A percentile compares a stretch with the other conserved stretches of the same genome.
phyloP scores from a whole-genome alignment of 92 coral and sea anemone species.

The Meandrina meandrites region DNA sequence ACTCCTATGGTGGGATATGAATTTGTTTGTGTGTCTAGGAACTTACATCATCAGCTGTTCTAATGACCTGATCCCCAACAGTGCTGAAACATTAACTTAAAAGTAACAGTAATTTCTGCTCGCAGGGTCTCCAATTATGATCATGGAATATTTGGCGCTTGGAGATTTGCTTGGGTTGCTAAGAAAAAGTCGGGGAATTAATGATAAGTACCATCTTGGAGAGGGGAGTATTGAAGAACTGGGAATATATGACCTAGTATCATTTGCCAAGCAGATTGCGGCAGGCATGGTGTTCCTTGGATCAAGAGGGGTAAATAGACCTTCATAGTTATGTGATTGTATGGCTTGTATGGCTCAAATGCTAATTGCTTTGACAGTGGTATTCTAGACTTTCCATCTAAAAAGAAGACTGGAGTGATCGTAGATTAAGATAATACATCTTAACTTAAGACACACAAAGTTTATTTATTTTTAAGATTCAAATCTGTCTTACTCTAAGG shows the following conservation, averaged over 20 bases:
- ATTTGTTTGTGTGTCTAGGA: too few species aligned
- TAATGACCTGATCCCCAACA: background rate
- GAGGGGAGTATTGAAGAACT: conserved; percentile 5
- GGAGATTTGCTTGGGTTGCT: conserved; percentile 24
- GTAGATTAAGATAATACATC: too few species aligned
- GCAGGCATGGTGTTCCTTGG: conserved; percentile 21
- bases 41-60: too few species aligned
- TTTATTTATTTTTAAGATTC: too few species aligned
- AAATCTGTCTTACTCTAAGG: too few species aligned
- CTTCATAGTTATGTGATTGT: background rate
- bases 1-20: too few species aligned
- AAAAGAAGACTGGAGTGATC: too few species aligned
- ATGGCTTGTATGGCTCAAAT: too few species aligned
- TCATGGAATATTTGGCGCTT: conserved; percentile 9
- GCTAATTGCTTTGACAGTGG: too few species aligned
- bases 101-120: too few species aligned
- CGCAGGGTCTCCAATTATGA: conserved; percentile 3
- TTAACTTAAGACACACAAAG: too few species aligned
- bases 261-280: conserved; percentile 4
- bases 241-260: conserved; percentile 13
- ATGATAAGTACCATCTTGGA: conserved; percentile 5
- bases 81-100: background rate
- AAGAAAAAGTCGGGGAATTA: conserved; percentile 28
- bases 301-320: conserved; percentile 27
- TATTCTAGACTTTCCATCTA: too few species aligned